Conservation (phyloP, 2,888 invertebrate species). For the Chrysolina haemoptera region DNA sequence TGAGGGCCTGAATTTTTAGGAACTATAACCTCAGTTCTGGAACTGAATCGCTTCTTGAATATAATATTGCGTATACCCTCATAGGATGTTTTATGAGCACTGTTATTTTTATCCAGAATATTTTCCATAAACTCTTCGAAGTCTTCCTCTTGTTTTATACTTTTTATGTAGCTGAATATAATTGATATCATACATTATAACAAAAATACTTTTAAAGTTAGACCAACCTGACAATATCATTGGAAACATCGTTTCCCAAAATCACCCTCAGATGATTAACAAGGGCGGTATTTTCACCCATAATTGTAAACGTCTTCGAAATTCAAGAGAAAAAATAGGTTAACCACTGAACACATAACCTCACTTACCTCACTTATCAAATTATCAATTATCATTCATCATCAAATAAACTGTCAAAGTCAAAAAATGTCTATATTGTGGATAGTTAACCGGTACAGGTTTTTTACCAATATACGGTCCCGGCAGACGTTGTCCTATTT, state of each 20-base stretch:
- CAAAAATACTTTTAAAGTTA: too few relatives aligned
- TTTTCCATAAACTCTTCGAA: constrained; percentile 85
- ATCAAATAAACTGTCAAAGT: too few relatives aligned
- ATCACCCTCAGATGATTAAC: constrained; percentile 77
- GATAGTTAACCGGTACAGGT: too few relatives aligned
- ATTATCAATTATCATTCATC: too few relatives aligned
- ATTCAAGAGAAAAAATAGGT: too few relatives aligned
- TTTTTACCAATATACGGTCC: too few relatives aligned
- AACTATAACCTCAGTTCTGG: constrained; percentile 18
- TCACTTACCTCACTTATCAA: too few relatives aligned
- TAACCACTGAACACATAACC: too few relatives aligned
- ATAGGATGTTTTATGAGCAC: constrained; percentile 78
- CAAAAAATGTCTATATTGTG: too few relatives aligned
- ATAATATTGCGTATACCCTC: constrained; percentile 64
- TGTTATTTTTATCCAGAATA: constrained; percentile 78
- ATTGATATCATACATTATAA: too few relatives aligned
- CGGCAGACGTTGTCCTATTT: too few relatives aligned
- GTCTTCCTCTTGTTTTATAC: constrained; percentile 80
- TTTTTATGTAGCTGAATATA: constrained; percentile 78
- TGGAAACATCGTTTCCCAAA: constrained; percentile 79
- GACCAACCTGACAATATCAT: constrained; percentile 72
- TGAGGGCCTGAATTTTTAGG: constrained; percentile 23
- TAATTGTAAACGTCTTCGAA: constrained; percentile 8
- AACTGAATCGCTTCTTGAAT: constrained; percentile 56
- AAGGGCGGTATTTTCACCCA: constrained; percentile 71